phyloP scores from a whole-genome alignment of 2,113 vertebrate genomes.

The Sapajus apella region DNA sequence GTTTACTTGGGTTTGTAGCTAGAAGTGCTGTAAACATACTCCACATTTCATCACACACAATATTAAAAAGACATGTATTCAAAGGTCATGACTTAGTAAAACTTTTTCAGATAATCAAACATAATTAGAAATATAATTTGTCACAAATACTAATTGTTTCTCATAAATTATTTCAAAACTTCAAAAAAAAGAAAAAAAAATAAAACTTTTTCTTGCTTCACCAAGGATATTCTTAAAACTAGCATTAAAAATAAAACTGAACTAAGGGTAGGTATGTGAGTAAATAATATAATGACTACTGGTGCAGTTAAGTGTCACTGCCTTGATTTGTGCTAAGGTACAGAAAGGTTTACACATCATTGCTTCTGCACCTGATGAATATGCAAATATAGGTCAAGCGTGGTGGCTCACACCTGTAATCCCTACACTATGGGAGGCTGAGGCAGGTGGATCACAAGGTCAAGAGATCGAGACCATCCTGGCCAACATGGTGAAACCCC shows the following conservation, averaged over 20 bases:
- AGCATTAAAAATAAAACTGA: not conserved
- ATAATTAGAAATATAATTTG: no score
- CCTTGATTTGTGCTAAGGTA: not conserved
- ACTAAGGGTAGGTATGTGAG: not conserved
- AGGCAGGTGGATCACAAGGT: no score
- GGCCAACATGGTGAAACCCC: no score
- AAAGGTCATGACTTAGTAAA: constrained; percentile 10
- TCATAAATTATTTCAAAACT: no score
- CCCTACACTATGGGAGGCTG: no score
- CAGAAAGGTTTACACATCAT: not conserved
- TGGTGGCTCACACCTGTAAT: no score
- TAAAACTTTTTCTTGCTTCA: not conserved
- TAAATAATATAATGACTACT: not conserved
- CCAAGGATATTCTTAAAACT: not conserved
- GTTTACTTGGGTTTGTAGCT: not conserved
- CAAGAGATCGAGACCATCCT: no score
- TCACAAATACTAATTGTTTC: no score
- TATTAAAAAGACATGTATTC: not conserved
- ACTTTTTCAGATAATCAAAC: not conserved
- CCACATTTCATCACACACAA: not conserved
- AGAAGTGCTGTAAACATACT: not conserved
- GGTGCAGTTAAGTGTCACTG: not conserved
- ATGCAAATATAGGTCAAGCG: not conserved
- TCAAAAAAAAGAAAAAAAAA: no score
- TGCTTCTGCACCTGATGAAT: not conserved